Conservation (phyloP, 2,888 invertebrate species). For the Adineta ricciae region DNA sequence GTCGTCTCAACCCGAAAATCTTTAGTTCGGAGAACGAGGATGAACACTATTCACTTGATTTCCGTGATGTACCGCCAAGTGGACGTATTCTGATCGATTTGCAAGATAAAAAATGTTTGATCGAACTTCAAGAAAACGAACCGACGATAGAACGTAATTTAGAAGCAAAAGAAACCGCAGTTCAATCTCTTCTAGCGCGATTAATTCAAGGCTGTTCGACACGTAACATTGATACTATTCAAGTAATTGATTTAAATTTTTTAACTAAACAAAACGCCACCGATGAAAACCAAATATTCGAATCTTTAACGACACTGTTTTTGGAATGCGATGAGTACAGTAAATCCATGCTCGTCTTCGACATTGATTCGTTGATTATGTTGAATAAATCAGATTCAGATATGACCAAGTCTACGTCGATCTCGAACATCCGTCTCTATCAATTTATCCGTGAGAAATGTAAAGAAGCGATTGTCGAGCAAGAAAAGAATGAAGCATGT, state of each 20-base stretch:
- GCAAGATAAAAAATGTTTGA: not conserved
- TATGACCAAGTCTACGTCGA: not conserved
- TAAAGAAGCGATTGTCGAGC: not conserved
- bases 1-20: not conserved
- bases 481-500: not conserved
- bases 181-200: not conserved
- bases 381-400: not conserved
- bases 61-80: not conserved
- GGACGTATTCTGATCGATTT: not conserved
- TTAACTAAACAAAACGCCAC: not conserved
- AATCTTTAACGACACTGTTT: not conserved
- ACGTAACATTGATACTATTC: not conserved
- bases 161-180: not conserved
- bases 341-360: not conserved
- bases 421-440: not conserved
- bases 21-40: not conserved
- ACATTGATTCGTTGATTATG: constrained; percentile 10
- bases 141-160: not conserved
- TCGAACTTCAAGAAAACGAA: not conserved
- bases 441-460: not conserved
- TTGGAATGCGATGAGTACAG: not conserved
- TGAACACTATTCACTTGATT: not conserved
- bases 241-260: not conserved
- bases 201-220: not conserved
- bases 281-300: not conserved